A percentile compares a stretch with the other conserved stretches of the same genome.
These are phyloP conservation scores for Caenorhabditis tropicalis DNA, from an alignment of 1,140 invertebrate genomes.

Conservation along the genomic window DNA sequence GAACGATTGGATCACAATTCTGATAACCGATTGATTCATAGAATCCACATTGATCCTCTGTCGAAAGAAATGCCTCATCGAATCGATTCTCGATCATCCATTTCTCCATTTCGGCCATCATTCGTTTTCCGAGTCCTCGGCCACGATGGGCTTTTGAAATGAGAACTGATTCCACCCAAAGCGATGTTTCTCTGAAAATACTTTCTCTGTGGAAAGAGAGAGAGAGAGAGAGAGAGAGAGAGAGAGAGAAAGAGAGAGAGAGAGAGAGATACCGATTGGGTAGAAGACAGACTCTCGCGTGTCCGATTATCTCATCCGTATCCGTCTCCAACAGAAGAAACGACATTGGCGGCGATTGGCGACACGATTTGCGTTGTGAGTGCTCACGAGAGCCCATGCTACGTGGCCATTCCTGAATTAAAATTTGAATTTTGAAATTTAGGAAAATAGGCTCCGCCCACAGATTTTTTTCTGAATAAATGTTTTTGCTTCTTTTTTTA, in stretches of 20 bases:
- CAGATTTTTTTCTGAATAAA: too few relatives aligned
- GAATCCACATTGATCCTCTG: conserved; percentile 47
- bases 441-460: not conserved
- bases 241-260: not conserved
- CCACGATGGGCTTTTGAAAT: conserved; percentile 5
- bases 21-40: conserved; percentile 34
- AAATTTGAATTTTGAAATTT: not conserved
- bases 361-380: conserved; percentile 41
- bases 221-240: too few relatives aligned
- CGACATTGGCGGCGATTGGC: conserved; percentile 32
- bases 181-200: not conserved
- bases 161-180: conserved; percentile 49
- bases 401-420: conserved; percentile 50
- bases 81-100: not conserved
- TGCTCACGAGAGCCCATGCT: conserved; percentile 45
- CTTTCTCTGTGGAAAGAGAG: too few relatives aligned
- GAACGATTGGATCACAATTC: conserved; percentile 47
- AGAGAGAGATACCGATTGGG: conserved; percentile 49
- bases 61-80: conserved; percentile 36
- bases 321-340: conserved; percentile 33
- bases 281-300: conserved; percentile 33
- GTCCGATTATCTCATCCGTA: conserved; percentile 30
- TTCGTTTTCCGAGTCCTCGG: conserved; percentile 38
- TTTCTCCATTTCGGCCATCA: conserved; percentile 24
- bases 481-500: too few relatives aligned